These are phyloP conservation scores for Pomacea maculata DNA, from an alignment of 1,140 invertebrate genomes.

Conservation along the genomic window DNA sequence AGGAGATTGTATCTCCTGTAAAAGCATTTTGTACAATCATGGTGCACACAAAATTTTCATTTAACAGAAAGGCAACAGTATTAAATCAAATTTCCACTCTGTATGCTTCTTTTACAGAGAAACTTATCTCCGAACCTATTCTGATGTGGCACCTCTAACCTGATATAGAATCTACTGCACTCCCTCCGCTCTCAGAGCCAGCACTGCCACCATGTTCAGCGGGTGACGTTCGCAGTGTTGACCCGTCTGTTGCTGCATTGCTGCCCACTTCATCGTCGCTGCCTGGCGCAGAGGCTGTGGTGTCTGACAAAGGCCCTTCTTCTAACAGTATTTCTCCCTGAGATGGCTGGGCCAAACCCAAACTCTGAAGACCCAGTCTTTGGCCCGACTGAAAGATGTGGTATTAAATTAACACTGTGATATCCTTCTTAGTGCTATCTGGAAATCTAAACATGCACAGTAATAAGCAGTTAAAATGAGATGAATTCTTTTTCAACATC, in stretches of 20 bases:
- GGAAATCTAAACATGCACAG: too few relatives aligned
- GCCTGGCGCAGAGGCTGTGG: slow-evolving; percentile 82
- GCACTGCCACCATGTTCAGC: slow-evolving; percentile 75
- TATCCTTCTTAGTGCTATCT: too few relatives aligned
- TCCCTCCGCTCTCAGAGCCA: slow-evolving; percentile 82
- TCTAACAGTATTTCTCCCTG: slow-evolving; percentile 33
- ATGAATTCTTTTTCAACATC: too few relatives aligned
- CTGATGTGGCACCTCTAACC: slow-evolving; percentile 63
- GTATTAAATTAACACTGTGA: too few relatives aligned
- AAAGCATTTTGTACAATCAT: too few relatives aligned
- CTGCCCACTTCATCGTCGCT: slow-evolving; percentile 92
- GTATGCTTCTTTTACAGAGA: too few relatives aligned
- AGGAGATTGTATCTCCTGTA: too few relatives aligned
- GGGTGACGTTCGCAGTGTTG: slow-evolving; percentile 87
- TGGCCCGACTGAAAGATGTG: slow-evolving; percentile 8
- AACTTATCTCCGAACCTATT: too few relatives aligned
- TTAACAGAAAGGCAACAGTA: too few relatives aligned
- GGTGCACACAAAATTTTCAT: too few relatives aligned
- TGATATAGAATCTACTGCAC: slow-evolving; percentile 88
- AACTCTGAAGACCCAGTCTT: slow-evolving; percentile 42
- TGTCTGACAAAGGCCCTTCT: slow-evolving; percentile 71
- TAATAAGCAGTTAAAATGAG: too few relatives aligned
- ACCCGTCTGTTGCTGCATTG: slow-evolving; percentile 91
- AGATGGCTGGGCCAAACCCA: slow-evolving; percentile 25
- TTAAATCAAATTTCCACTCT: too few relatives aligned